Evolutionary conservation across 64 coral and sea anemone species (phyloP), one percentile per base, ranked within the genome.

Genomic region (Actinia tenebrosa): DNA sequence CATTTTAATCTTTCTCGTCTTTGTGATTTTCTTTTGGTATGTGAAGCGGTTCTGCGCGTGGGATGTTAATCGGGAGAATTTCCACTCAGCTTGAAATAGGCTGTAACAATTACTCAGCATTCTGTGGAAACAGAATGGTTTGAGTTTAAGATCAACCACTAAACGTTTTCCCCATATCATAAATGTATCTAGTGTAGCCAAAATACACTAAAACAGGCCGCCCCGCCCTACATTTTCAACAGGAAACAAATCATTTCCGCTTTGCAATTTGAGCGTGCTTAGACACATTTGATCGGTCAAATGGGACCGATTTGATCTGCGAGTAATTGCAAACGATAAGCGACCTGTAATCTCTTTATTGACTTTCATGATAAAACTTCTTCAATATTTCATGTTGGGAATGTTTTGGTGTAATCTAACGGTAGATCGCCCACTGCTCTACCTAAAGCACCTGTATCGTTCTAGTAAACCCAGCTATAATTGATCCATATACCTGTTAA

Each of bases 401-500:
- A 14, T 14, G 15, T 75, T 25, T 75, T 27, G 26, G n/a, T 75
- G 11, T n/a, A 75, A 27, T 42, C 26, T 75, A 75, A 75, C 69
- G 69, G 69, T 75, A 6, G 2, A 58, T 58, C 69, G 69, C 69
- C 69, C 69, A 75, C 69, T 75, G 15, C n/a, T 11, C 10, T 27
- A 13, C 10, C 69, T 42, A 30, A 75, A 75, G 8, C 69, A 75
- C 9, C 69, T 75, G 69, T 75, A 75, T 25, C 3, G 7, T 14
- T 8, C 69, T 10, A 75, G 69, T 75, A 10, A 75, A 37, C 6
- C 25, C 26, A 75, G 69, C 26, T 30, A 77, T 89, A 89, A 89
- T 89, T 89, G 82, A 81, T 83, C 81, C 16, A 84, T 89, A 75
- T 89, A 56, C 80, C 16, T 89, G 54, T 63, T 89, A 89, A 89